Conservation (phyloP, 2,797 vertebrate species). For the Manis pentadactyla region DNA sequence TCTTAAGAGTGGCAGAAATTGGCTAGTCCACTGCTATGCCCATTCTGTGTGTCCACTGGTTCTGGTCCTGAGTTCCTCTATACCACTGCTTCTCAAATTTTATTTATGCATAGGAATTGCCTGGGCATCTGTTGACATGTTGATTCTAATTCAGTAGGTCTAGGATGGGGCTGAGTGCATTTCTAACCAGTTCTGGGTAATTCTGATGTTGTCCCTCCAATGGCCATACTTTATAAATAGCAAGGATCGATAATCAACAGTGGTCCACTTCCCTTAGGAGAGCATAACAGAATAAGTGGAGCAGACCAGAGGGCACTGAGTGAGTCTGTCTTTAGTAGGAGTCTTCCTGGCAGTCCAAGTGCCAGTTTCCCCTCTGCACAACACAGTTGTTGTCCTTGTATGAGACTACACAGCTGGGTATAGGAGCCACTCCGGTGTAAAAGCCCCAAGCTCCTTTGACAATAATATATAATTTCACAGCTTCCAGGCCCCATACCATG, state of each 20-base stretch:
- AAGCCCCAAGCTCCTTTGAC: not conserved
- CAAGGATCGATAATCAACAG: not conserved
- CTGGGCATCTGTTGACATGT: not conserved
- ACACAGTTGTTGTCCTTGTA: not conserved
- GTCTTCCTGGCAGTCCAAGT: not conserved
- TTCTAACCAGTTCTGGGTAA: not conserved
- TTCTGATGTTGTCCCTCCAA: not conserved
- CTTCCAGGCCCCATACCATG: not conserved
- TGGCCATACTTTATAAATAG: not conserved
- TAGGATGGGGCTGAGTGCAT: not conserved
- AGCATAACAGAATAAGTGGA: not conserved
- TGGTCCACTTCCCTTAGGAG: not conserved
- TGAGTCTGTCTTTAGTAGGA: accelerated
- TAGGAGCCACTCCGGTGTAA: not conserved
- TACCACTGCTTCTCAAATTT: not conserved
- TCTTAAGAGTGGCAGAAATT: not conserved
- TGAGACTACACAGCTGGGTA: not conserved
- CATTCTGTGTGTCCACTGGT: not conserved
- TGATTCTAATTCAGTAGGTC: not conserved
- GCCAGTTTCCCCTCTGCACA: not conserved
- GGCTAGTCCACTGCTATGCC: not conserved
- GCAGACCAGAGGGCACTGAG: not conserved
- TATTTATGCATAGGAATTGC: not conserved
- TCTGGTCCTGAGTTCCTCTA: not conserved
- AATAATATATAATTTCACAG: not conserved